Conservation (phyloP, 2,797 vertebrate genomes). For the Chlorospingus semifuscus region DNA sequence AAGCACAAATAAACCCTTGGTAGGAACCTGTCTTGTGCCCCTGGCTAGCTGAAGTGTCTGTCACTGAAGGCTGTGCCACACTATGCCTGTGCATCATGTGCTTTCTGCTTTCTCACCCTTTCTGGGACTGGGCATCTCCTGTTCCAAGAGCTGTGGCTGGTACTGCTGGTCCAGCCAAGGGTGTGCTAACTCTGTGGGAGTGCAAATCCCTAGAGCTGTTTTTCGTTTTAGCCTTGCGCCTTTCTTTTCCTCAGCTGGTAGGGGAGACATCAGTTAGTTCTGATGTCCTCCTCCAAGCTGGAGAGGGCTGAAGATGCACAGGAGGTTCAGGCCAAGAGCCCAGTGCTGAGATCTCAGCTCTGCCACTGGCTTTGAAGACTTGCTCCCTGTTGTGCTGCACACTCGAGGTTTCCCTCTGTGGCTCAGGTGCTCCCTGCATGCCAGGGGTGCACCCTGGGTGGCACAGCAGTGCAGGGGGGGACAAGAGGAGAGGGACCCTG, state of each 20-base stretch:
- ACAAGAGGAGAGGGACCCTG: neutral
- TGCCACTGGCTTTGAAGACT: neutral
- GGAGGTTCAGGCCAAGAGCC: neutral
- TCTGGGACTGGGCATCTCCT: neutral
- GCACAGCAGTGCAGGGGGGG: neutral
- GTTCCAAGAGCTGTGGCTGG: neutral
- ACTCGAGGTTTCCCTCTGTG: rapidly evolving
- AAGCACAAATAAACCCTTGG: neutral
- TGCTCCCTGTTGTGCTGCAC: rapidly evolving
- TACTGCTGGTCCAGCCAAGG: neutral
- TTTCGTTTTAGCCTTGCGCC: neutral
- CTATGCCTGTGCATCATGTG: rapidly evolving
- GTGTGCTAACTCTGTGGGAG: rapidly evolving
- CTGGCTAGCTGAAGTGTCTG: neutral
- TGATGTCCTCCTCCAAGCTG: neutral
- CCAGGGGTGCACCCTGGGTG: neutral
- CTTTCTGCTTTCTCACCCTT: neutral
- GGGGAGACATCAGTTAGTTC: neutral
- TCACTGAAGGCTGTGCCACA: neutral
- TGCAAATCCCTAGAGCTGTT: neutral
- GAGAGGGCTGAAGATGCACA: neutral
- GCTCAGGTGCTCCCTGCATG: rapidly evolving
- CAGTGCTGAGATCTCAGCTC: neutral
- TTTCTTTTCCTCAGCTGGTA: neutral
- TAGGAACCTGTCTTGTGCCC: neutral